Percentiles rank a stretch among this genome's conserved stretches.
phyloP scores from a whole-genome alignment of 1,140 invertebrate species.

The Papilio polytes region DNA sequence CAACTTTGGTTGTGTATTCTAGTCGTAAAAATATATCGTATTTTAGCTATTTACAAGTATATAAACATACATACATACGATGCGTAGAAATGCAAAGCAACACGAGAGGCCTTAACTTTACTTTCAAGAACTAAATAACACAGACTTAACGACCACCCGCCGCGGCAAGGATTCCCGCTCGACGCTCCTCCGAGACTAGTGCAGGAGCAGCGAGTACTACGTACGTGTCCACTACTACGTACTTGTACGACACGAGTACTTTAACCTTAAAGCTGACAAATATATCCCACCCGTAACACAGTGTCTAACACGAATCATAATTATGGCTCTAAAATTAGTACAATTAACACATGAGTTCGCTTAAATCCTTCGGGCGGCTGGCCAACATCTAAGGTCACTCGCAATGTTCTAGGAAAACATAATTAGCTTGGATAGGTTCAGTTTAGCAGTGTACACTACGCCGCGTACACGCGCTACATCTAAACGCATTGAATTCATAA shows the following conservation, averaged over 20 bases:
- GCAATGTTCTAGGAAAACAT: slow-evolving; percentile 75
- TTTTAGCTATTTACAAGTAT: slow-evolving; percentile 81
- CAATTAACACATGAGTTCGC: slow-evolving; percentile 55
- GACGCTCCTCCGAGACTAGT: slow-evolving; percentile 60
- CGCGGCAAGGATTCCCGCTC: slow-evolving; percentile 65
- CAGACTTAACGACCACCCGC: slow-evolving; percentile 74
- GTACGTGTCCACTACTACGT: slow-evolving; percentile 36
- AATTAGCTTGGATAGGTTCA: slow-evolving; percentile 63
- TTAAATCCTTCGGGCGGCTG: slow-evolving; percentile 69
- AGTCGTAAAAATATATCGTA: slow-evolving; percentile 83
- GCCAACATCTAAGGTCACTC: slow-evolving; percentile 69
- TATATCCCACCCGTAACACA: slow-evolving; percentile 60
- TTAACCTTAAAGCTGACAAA: slow-evolving; percentile 60
- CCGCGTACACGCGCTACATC: slow-evolving; percentile 59
- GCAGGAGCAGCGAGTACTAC: not conserved
- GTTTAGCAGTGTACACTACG: slow-evolving; percentile 59
- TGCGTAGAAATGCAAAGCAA: slow-evolving; percentile 81
- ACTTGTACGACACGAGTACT: slow-evolving; percentile 51
- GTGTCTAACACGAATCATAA: slow-evolving; percentile 58
- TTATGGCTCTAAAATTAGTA: slow-evolving; percentile 52
- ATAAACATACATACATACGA: slow-evolving; percentile 82
- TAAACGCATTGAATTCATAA: slow-evolving; percentile 76
- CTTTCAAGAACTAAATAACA: slow-evolving; percentile 79
- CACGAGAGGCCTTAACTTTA: slow-evolving; percentile 78
- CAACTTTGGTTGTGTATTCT: slow-evolving; percentile 83